phyloP scores from a whole-genome alignment of 2,113 vertebrate species.

The Sinocyclocheilus maitianheensis region DNA sequence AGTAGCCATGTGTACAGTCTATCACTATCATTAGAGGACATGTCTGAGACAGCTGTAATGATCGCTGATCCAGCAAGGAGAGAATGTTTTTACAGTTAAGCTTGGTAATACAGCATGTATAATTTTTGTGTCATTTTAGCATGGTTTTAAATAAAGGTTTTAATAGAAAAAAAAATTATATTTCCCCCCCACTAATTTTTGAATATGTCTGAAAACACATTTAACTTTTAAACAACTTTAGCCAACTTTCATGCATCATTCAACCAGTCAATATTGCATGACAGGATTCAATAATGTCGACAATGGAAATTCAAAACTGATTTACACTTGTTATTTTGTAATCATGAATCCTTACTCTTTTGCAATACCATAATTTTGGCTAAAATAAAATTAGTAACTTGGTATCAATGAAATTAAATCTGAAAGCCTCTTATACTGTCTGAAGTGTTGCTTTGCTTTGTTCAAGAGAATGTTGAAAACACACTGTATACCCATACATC shows the following conservation, averaged over 20 bases:
- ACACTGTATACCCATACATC: no score
- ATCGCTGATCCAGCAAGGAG: not conserved
- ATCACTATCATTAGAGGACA: not conserved
- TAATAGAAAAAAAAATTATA: not conserved
- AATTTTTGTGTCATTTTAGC: constrained; percentile 27
- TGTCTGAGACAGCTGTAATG: not conserved
- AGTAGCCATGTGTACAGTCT: not conserved
- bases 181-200: no score
- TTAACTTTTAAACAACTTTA: not conserved
- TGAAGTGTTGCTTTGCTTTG: no score
- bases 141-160: constrained; percentile 47
- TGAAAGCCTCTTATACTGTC: no score
- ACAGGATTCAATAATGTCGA: not conserved
- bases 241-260: not conserved
- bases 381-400: no score
- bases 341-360: no score
- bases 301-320: not conserved
- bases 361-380: no score
- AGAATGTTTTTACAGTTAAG: not conserved
- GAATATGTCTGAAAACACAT: no score
- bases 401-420: no score
- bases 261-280: not conserved
- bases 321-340: no score
- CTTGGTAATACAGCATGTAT: not conserved
- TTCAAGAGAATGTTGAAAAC: no score